These are phyloP conservation scores for Vicugna pacos DNA, from an alignment of 2,113 vertebrate species.

Conservation along the genomic window DNA sequence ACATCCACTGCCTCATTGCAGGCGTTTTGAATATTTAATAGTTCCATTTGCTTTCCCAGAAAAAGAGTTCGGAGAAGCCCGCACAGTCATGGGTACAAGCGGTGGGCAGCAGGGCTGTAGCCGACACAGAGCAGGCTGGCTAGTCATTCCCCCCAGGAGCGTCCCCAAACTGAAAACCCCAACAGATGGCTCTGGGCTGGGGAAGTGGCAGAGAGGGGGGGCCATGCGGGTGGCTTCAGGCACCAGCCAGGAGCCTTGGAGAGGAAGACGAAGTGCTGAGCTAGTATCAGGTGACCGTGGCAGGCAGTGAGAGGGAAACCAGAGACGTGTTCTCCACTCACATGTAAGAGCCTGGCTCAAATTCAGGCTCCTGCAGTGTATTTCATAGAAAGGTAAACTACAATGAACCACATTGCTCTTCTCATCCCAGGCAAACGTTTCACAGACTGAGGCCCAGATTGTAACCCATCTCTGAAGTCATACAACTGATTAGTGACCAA, in stretches of 20 bases:
- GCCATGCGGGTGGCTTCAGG: background rate
- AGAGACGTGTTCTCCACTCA: slow-evolving; percentile 37
- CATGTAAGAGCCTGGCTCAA: background rate
- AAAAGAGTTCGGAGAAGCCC: slow-evolving; percentile 57
- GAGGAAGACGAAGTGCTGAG: background rate
- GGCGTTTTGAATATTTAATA: slow-evolving; percentile 80
- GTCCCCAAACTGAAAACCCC: background rate
- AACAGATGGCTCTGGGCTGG: background rate
- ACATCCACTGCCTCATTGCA: slow-evolving; percentile 48
- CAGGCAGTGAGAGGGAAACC: background rate
- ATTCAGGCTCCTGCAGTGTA: background rate
- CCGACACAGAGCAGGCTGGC: background rate
- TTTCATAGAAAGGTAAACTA: background rate
- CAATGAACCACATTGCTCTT: background rate
- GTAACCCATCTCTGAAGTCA: background rate
- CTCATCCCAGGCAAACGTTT: background rate
- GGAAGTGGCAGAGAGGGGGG: background rate
- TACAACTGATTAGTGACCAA: background rate
- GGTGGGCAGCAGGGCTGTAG: background rate
- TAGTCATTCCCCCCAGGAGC: background rate
- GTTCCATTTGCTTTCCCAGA: slow-evolving; percentile 73
- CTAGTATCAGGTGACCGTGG: background rate
- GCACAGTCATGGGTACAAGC: background rate
- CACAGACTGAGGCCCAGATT: background rate
- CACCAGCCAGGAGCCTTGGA: background rate